A percentile compares a stretch with the other conserved stretches of the same genome.
Conservation (phyloP, 2,113 vertebrate genomes). For the Tautogolabrus adspersus region DNA sequence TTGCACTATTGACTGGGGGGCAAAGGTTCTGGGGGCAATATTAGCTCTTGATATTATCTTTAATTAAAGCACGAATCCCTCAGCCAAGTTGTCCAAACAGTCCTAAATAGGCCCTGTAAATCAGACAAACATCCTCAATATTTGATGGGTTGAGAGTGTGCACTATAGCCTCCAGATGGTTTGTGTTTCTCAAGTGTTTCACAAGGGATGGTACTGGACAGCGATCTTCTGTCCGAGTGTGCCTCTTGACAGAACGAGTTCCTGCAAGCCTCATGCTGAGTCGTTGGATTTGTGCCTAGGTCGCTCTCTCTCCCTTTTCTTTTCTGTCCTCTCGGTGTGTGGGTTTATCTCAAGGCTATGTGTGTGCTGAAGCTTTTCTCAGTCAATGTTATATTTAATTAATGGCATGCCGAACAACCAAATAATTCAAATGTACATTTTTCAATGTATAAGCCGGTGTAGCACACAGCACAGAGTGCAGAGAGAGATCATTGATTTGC, state of each 20-base stretch:
- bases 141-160: conserved; percentile 74
- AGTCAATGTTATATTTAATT: conserved; percentile 18
- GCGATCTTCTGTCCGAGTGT: conserved; percentile 73
- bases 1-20: conserved; percentile 76
- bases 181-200: conserved; percentile 78
- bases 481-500: conserved; percentile 6
- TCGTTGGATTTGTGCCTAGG: conserved; percentile 63
- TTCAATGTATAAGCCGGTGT: background rate
- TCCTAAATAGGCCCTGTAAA: conserved; percentile 81
- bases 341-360: conserved; percentile 47
- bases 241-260: conserved; percentile 69
- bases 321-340: conserved; percentile 37
- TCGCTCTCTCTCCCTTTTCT: conserved; percentile 19
- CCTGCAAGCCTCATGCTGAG: conserved; percentile 66
- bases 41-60: conserved; percentile 86
- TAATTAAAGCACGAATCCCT: conserved; percentile 85
- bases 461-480: background rate
- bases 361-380: conserved; percentile 21
- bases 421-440: background rate
- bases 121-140: conserved; percentile 85
- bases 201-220: conserved; percentile 76
- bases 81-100: conserved; percentile 84
- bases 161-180: conserved; percentile 82
- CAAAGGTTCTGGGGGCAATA: conserved; percentile 73
- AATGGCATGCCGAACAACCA: background rate